Evolutionary conservation across 2,113 vertebrate genomes (phyloP).

Genomic region (Oncorhynchus nerka): DNA sequence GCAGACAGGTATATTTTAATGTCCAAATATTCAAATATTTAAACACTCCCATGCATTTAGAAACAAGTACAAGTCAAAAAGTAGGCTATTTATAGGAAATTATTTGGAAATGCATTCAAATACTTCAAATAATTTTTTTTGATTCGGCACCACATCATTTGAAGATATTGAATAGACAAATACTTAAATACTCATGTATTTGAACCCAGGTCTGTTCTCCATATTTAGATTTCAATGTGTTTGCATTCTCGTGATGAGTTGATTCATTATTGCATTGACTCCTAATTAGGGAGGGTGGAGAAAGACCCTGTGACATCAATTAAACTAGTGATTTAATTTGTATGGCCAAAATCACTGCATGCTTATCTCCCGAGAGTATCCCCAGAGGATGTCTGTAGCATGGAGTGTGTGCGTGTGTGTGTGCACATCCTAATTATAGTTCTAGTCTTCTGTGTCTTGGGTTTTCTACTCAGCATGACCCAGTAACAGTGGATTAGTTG

Average conservation of each 20-base stretch:
- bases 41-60: too few species aligned
- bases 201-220: too few species aligned
- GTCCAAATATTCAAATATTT: too few species aligned
- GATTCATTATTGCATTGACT: slow-evolving; percentile 57
- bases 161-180: too few species aligned
- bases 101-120: too few species aligned
- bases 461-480: slow-evolving; percentile 38
- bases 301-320: slow-evolving; percentile 36
- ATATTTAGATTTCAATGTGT: slow-evolving; percentile 32
- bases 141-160: too few species aligned
- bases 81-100: too few species aligned
- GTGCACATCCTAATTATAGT: slow-evolving; percentile 9
- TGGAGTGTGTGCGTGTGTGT: not conserved
- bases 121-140: too few species aligned
- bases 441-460: slow-evolving; percentile 35
- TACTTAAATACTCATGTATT: too few species aligned
- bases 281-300: slow-evolving; percentile 56
- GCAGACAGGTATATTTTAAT: too few species aligned
- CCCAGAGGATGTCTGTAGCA: slow-evolving; percentile 9
- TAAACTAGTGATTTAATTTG: slow-evolving; percentile 12
- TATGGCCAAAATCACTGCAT: slow-evolving; percentile 4
- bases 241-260: slow-evolving; percentile 30
- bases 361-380: not conserved
- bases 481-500: slow-evolving; percentile 3
- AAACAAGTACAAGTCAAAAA: too few species aligned